Evolutionary conservation across 2,888 invertebrate species (phyloP).

Genomic region (Mythimna pallens): DNA sequence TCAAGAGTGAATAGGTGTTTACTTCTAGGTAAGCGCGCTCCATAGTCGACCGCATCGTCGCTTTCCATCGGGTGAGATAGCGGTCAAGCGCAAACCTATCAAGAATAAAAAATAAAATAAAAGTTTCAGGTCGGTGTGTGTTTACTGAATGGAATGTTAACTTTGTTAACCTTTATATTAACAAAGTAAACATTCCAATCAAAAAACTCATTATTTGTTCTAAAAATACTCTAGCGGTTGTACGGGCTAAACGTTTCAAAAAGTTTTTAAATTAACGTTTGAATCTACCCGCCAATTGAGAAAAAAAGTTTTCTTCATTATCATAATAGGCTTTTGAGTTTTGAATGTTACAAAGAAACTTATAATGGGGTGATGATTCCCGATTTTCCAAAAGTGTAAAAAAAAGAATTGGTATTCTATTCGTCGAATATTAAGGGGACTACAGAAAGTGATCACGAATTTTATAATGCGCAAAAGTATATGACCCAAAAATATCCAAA

Average conservation of each 20-base stretch:
- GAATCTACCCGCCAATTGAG: not conserved
- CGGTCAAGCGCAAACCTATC: too few species aligned
- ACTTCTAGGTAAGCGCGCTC: too few species aligned
- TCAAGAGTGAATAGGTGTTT: too few species aligned
- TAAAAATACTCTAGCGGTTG: not conserved
- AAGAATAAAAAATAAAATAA: too few species aligned
- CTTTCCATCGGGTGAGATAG: too few species aligned
- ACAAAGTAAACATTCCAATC: not conserved
- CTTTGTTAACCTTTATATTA: not conserved
- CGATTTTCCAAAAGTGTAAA: not conserved
- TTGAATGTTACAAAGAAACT: slow-evolving; percentile 8
- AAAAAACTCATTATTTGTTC: not conserved
- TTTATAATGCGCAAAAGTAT: too few species aligned
- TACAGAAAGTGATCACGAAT: too few species aligned
- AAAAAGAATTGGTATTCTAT: not conserved
- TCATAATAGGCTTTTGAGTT: not conserved
- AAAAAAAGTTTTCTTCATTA: slow-evolving; percentile 1
- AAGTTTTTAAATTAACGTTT: slow-evolving; percentile 3
- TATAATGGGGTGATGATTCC: not conserved
- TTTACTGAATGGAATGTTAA: too few species aligned
- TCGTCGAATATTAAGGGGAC: not conserved
- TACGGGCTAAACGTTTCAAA: not conserved
- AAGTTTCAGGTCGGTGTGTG: too few species aligned
- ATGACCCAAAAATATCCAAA: too few species aligned
- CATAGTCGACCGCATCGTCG: too few species aligned